phyloP scores from a whole-genome alignment of 2,888 invertebrate genomes.

The Trachelus stipa region DNA sequence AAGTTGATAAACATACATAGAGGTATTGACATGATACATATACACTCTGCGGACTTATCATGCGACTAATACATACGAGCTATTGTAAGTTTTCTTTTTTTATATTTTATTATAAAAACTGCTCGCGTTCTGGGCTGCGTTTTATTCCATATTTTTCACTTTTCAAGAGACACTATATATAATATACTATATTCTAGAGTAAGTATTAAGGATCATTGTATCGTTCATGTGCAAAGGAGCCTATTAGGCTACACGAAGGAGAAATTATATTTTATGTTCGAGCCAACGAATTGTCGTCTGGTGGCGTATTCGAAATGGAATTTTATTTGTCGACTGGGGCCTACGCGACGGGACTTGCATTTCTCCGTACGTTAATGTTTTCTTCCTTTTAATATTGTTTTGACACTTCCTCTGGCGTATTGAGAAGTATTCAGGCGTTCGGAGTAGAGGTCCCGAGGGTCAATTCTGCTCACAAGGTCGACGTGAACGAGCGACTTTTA shows the following conservation, averaged over 20 bases:
- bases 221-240: not conserved
- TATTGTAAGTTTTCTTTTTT: not conserved
- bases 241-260: not conserved
- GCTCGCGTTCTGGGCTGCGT: not conserved
- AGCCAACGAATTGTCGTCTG: not conserved
- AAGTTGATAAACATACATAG: not conserved
- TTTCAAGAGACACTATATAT: not conserved
- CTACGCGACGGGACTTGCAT: not conserved
- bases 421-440: not conserved
- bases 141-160: not conserved
- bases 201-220: not conserved
- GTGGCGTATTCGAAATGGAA: not conserved
- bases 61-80: not conserved
- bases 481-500: conserved; percentile 5
- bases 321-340: not conserved
- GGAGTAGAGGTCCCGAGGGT: not conserved
- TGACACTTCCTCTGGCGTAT: not conserved
- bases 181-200: not conserved
- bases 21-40: not conserved
- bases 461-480: not conserved
- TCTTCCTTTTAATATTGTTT: not conserved
- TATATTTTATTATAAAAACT: not conserved
- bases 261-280: not conserved
- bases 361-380: not conserved
- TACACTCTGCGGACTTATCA: not conserved